A percentile compares a stretch with the other conserved stretches of the same genome.
Evolutionary conservation across 1,140 invertebrate species (phyloP).

Genomic region (Pentalonia nigronervosa): DNA sequence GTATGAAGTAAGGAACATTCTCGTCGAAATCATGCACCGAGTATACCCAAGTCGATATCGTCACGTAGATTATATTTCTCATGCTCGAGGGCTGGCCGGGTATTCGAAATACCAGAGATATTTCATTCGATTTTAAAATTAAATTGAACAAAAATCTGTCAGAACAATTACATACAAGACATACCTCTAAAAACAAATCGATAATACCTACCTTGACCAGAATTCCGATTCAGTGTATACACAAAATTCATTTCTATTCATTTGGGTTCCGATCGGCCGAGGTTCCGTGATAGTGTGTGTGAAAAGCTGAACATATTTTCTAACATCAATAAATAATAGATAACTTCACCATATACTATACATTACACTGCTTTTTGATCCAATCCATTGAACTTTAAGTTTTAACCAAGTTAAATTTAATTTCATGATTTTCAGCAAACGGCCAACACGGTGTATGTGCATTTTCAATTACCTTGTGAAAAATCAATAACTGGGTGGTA

Average conservation of each 20-base stretch:
- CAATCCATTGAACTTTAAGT: background rate
- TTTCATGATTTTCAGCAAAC: background rate
- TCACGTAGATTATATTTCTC: conserved; percentile 15
- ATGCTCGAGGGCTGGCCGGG: background rate
- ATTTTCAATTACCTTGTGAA: background rate
- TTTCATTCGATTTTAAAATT: background rate
- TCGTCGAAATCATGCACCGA: background rate
- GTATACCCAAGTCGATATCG: background rate
- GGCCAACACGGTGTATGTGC: background rate
- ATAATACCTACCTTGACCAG: background rate
- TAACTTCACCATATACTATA: background rate
- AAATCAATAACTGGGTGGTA: background rate
- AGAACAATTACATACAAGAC: background rate
- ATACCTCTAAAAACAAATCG: background rate
- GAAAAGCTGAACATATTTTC: background rate
- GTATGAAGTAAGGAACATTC: background rate
- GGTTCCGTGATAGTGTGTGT: background rate
- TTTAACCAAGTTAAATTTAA: background rate
- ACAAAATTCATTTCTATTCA: background rate
- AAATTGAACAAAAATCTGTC: conserved; percentile 13
- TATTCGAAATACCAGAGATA: background rate
- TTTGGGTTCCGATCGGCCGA: background rate
- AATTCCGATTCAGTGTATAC: background rate
- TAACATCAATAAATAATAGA: background rate
- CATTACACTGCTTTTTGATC: background rate